These are phyloP conservation scores for Ramphastos sulfuratus DNA, from an alignment of 2,113 vertebrate genomes.

Conservation along the genomic window DNA sequence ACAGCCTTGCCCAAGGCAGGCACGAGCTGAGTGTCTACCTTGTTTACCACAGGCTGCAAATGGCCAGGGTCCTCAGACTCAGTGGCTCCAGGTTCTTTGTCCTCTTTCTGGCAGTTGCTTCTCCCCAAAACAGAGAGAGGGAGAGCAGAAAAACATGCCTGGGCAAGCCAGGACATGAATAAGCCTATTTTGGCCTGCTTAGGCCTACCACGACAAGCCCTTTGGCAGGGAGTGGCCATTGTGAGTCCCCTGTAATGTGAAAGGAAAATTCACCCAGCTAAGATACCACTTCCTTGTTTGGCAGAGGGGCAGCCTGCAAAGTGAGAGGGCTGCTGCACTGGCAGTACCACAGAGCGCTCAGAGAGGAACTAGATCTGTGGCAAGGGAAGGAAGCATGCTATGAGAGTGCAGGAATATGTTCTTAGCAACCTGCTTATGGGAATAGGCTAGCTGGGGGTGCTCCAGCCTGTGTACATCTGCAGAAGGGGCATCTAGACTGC, in stretches of 20 bases:
- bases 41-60: too few relatives aligned
- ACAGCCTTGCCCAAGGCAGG: too few relatives aligned
- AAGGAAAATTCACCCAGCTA: background rate
- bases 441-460: background rate
- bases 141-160: too few relatives aligned
- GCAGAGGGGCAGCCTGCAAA: background rate
- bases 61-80: too few relatives aligned
- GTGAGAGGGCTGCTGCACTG: background rate
- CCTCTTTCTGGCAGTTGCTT: too few relatives aligned
- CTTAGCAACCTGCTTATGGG: background rate
- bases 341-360: background rate
- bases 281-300: background rate
- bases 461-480: background rate
- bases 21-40: too few relatives aligned
- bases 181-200: too few relatives aligned
- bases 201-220: too few relatives aligned
- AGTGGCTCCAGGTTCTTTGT: too few relatives aligned
- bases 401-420: background rate
- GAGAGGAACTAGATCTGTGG: background rate
- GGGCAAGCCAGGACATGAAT: too few relatives aligned
- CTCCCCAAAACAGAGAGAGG: too few relatives aligned
- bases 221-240: fast-evolving
- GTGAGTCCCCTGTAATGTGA: background rate
- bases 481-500: background rate
- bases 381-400: background rate